A percentile compares a stretch with the other conserved stretches of the same genome.
phyloP scores from a whole-genome alignment of 2,797 vertebrate genomes.

The Cryptoprocta ferox region DNA sequence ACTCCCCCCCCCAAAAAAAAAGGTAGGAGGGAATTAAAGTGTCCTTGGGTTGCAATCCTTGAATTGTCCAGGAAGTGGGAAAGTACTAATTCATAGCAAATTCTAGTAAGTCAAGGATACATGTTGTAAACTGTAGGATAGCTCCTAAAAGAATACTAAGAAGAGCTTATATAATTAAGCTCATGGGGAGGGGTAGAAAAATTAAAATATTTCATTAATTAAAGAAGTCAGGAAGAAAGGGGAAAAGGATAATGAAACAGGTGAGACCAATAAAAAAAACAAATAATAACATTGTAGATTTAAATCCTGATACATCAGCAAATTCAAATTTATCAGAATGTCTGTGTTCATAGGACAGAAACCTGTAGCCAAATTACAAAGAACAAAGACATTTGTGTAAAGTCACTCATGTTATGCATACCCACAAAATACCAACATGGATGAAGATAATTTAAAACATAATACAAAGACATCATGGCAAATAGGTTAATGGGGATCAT shows the following conservation, averaged over 20 bases:
- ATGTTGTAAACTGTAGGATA: not conserved
- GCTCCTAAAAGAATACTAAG: not conserved
- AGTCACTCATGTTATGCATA: not conserved
- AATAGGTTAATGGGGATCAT: not conserved
- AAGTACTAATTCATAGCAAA: slow-evolving; percentile 32
- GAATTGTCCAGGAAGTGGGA: not conserved
- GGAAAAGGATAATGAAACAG: not conserved
- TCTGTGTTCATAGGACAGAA: slow-evolving; percentile 35
- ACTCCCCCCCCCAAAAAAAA: not conserved
- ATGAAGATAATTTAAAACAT: slow-evolving; percentile 20
- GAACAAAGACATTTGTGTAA: slow-evolving; percentile 4
- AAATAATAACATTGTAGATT: slow-evolving; percentile 11
- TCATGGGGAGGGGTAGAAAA: not conserved
- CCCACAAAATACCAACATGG: not conserved
- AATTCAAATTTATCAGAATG: not conserved
- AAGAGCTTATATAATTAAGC: slow-evolving; percentile 12
- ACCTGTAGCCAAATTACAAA: slow-evolving; percentile 50
- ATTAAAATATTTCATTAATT: slow-evolving; percentile 58
- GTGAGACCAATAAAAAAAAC: not conserved
- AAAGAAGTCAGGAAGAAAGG: not conserved
- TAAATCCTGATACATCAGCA: slow-evolving; percentile 25
- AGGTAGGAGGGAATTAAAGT: not conserved
- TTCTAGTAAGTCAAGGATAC: not conserved
- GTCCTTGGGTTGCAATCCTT: not conserved
- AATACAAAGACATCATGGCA: not conserved